Evolutionary conservation across 2,113 vertebrate genomes (phyloP), one percentile per base, ranked within the genome.

Genomic region (Greenwoodochromis staneri): DNA sequence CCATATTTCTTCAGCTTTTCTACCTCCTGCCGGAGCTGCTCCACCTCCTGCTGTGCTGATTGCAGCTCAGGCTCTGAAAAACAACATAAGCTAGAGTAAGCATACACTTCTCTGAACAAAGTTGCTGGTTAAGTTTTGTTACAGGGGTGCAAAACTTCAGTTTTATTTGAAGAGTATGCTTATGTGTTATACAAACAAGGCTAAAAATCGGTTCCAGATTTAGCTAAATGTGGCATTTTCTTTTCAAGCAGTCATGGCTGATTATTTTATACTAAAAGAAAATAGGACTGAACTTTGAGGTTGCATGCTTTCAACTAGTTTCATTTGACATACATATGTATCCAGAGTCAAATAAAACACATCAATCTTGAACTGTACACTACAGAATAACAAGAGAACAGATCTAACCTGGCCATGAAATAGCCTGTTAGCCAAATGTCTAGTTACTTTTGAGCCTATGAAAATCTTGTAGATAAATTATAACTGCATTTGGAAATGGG

Each of bases 31-130:
- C 89, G 94, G 40, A 89, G 38, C 69, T 91, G 89, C 38, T 96
- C 93, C 10, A 96, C 93, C 59, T 95, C 95, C 86, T 93, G 88
- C 71, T 96, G 95, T 45, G 95, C 94, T 21, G 94, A 94, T 31
- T 95, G 90, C 19, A 96, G 89, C 83, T 94, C 92, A 31, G 92
- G 92, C 69, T 96, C 97, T 97, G 84, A 71, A 92, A 90, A 17
- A 81, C 24, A 89, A 4, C 19, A 85, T 9, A 84, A 1, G 3
- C 11, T 14, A n/a, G 17, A 83, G 71, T 55, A 24, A 87, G 9
- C n/a, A 38, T 24, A 55, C 21, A 27, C 24, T 19, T 21, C 13
- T 51, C 45, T 42, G 55, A 21, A 6, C 10, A 47, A 29, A 61
- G 69, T 21, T 29, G 21, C 16, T 42, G 14, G 31, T 27, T 19